Base-by-base conservation (phyloP, 1,140 invertebrate species). In the Stenopsyche tienmushanensis region DNA sequence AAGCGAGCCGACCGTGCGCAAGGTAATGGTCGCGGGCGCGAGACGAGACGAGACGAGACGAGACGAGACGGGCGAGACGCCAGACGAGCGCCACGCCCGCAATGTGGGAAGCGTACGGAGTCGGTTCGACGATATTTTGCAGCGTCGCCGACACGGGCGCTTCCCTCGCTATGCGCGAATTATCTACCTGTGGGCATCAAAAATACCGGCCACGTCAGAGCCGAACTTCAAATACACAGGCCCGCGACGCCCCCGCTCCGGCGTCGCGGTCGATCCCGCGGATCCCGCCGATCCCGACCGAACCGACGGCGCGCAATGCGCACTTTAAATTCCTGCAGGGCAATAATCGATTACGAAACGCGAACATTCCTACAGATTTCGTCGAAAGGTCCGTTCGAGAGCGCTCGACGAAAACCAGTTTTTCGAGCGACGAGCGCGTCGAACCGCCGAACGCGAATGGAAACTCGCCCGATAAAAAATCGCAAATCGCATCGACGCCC, bases 171-270 rank as follows among this genome's bases (percentile, higher is more conserved):
- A 49, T 64, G 59, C 2, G 10, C 18, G 44, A 20, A 42, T 42
- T 8, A 45, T 67, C 15, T 67, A 39, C 65, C 65, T 67, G 65
- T 63, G 59, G 47, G 65, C 65, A 67, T 67, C 65, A 67, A 58
- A 58, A 67, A 23, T 13, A 13, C 34, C n/a, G 21, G 39, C 57
- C 17, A 62, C 57, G 26, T 39, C 57, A 25, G 17, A 47, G 26
- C 34, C 23, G 42, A 39, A 13, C 13, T 34, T 34, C 29, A 34
- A 34, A 42, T 44, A 25, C 52, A 67, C 65, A 67, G 65, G 65
- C 29, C 47, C n/a, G 21, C 47, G 17, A 13, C n/a, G 47, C 21
- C 47, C 47, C 21, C 47, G 47, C 17, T 2, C 2, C 47, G 15
- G 13, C n/a, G 47, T 50, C 47, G 9, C 47, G 47, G 47, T 18